These are phyloP conservation scores for Sebastes steindachneri DNA, from an alignment of 2,797 vertebrate genomes.

Conservation along the genomic window DNA sequence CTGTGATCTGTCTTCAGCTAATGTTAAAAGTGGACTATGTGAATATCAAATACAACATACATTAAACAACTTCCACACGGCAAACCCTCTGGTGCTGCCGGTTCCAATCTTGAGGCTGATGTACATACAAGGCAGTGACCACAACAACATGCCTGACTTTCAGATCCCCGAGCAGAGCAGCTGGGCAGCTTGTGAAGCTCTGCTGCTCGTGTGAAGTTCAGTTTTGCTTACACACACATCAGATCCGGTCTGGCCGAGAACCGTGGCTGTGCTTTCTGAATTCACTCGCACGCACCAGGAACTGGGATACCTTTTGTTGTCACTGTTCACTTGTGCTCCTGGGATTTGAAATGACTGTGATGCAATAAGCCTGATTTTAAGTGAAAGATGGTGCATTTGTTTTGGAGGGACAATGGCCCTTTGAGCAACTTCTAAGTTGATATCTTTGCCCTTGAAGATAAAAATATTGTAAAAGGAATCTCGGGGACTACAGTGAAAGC, in stretches of 20 bases:
- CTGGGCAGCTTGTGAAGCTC: constrained; percentile 39
- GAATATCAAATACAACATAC: not conserved
- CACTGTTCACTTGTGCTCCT: not conserved
- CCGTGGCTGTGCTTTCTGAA: constrained; percentile 6
- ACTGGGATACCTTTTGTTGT: constrained; percentile 8
- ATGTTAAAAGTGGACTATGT: not conserved
- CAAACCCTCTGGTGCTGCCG: not conserved
- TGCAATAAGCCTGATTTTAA: constrained; percentile 26
- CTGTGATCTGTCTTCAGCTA: not conserved
- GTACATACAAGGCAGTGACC: constrained; percentile 39
- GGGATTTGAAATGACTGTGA: constrained; percentile 32
- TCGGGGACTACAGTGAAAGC: not conserved
- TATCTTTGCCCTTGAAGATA: constrained; percentile 20
- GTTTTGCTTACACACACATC: constrained; percentile 19
- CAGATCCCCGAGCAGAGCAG: constrained; percentile 39
- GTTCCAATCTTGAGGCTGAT: constrained; percentile 29
- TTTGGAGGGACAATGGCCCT: not conserved
- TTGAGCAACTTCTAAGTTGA: not conserved
- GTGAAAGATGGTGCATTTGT: constrained; percentile 8
- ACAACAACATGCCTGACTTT: constrained; percentile 19
- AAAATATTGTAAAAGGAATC: not conserved
- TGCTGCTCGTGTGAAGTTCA: constrained; percentile 11
- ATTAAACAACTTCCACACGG: not conserved
- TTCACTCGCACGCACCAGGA: not conserved
- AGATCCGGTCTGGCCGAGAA: constrained; percentile 2